Evolutionary conservation across 2,113 vertebrate genomes (phyloP).

Genomic region (Callocephalon fimbriatum): DNA sequence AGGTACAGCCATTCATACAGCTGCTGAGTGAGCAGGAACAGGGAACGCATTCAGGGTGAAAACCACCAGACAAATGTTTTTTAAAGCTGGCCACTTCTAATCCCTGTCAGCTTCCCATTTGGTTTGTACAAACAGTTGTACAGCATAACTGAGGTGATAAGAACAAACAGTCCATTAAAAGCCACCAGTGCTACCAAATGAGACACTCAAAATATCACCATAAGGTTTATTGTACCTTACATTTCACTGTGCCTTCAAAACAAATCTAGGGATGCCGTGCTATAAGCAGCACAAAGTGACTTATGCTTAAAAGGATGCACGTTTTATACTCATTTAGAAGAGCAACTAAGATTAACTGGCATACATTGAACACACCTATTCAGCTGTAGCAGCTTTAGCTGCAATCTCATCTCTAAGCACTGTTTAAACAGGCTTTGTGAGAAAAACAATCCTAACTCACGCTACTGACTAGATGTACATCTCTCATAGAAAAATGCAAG

Average conservation of each 20-base stretch:
- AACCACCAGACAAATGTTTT: background rate
- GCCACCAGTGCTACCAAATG: background rate
- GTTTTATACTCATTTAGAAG: background rate
- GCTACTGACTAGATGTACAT: background rate
- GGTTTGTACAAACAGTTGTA: background rate
- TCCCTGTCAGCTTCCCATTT: background rate
- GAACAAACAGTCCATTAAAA: background rate
- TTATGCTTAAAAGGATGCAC: background rate
- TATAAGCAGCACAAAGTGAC: background rate
- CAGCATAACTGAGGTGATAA: background rate
- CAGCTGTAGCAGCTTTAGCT: background rate
- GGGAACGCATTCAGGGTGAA: background rate
- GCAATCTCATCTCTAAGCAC: background rate
- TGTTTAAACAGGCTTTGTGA: background rate
- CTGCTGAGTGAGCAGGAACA: background rate
- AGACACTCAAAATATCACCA: background rate
- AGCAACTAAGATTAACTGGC: background rate
- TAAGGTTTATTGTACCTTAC: background rate
- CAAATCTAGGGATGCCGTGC: background rate
- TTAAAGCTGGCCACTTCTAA: background rate
- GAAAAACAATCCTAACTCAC: background rate
- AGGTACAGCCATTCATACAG: background rate
- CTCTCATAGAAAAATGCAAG: background rate
- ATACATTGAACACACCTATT: background rate
- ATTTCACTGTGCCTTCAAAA: background rate